Evolutionary conservation across 2,113 vertebrate genomes (phyloP).

Genomic region (Emydura subglobosa): DNA sequence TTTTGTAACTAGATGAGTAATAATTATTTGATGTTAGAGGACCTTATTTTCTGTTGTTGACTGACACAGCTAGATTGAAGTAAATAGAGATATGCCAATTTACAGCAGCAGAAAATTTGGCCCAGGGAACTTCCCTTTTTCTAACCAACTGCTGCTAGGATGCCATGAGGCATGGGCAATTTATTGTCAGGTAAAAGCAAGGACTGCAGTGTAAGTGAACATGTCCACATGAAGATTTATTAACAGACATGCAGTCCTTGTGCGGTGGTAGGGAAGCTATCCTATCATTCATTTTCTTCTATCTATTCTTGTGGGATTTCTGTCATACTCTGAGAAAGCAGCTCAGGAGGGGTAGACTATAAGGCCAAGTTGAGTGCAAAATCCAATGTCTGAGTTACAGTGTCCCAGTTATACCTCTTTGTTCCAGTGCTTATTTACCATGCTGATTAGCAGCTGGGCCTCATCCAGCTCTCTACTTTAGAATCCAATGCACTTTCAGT

Average conservation of each 20-base stretch:
- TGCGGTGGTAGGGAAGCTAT: not conserved
- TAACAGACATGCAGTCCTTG: not conserved
- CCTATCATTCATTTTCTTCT: not conserved
- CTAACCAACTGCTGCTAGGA: not conserved
- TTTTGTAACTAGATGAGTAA: not conserved
- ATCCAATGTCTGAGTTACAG: not conserved
- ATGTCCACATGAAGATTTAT: not conserved
- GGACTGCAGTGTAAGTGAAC: not conserved
- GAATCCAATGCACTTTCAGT: rapidly evolving
- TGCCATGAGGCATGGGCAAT: not conserved
- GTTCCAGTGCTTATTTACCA: not conserved
- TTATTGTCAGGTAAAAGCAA: not conserved
- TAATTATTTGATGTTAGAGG: not conserved
- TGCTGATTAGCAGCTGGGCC: not conserved
- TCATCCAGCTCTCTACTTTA: not conserved
- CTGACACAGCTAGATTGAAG: not conserved
- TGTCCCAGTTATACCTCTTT: not conserved
- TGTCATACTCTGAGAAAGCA: not conserved
- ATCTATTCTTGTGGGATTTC: not conserved
- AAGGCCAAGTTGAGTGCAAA: not conserved
- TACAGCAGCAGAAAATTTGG: not conserved
- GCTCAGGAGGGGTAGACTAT: not conserved
- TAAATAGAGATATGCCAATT: not conserved
- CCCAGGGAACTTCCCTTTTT: not conserved
- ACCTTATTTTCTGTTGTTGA: not conserved